These are phyloP conservation scores for Aphelinus atriplicis DNA, from an alignment of 1,140 invertebrate species.

Conservation along the genomic window DNA sequence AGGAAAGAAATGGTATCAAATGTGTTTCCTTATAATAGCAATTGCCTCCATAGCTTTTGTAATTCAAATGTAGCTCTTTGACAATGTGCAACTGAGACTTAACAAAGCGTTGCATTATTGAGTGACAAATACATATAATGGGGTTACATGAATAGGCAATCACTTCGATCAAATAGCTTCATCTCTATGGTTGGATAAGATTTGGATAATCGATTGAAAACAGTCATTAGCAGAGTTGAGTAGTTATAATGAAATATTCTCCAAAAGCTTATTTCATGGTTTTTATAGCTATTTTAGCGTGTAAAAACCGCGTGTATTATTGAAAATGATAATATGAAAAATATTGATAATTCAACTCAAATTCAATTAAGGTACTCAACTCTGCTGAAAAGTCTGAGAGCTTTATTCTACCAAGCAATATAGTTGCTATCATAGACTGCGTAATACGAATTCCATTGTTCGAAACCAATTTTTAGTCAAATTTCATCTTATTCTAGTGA, in stretches of 20 bases:
- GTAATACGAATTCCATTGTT: conserved; percentile 31
- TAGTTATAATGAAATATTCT: background rate
- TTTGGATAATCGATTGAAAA: background rate
- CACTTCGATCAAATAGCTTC: conserved; percentile 5
- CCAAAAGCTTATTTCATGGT: background rate
- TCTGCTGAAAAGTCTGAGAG: conserved; percentile 5
- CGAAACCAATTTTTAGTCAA: background rate
- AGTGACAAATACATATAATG: conserved; percentile 1
- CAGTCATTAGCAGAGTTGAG: conserved; percentile 14
- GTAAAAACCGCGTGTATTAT: too few relatives aligned
- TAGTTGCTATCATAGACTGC: conserved; percentile 27
- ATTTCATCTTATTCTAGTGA: too few relatives aligned
- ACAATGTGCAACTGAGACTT: background rate
- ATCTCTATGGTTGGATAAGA: conserved; percentile 3
- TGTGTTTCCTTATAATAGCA: conserved; percentile 6
- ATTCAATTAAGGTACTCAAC: background rate
- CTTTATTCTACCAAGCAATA: conserved; percentile 23
- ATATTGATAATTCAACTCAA: too few relatives aligned
- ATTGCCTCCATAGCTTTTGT: conserved; percentile 10
- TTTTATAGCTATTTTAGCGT: too few relatives aligned
- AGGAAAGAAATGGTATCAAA: background rate
- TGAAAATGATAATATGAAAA: too few relatives aligned
- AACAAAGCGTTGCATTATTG: background rate
- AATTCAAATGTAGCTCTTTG: conserved; percentile 10
- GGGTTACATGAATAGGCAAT: conserved; percentile 1